These are phyloP conservation scores for Eueremaeus valkanovi DNA, from an alignment of 2,888 invertebrate genomes.

Conservation along the genomic window DNA sequence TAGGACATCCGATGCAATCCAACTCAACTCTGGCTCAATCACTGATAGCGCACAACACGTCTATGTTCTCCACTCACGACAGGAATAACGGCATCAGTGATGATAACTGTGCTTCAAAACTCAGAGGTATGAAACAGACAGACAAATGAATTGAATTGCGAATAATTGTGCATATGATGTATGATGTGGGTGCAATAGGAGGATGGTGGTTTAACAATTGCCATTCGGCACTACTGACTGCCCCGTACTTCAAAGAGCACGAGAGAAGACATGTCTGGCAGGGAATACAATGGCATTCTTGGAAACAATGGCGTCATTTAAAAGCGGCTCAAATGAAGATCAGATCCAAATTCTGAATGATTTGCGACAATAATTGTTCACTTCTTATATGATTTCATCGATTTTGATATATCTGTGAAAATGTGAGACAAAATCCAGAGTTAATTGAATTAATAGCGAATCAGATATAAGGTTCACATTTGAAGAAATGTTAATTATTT, in stretches of 20 bases:
- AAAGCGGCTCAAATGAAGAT: conserved; percentile 58
- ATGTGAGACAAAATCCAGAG: too few species aligned
- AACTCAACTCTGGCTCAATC: conserved; percentile 58
- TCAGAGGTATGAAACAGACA: background rate
- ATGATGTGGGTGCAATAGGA: too few species aligned
- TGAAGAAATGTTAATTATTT: too few species aligned
- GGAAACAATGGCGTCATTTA: conserved; percentile 60
- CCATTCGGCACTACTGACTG: conserved; percentile 44
- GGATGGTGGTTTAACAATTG: conserved; percentile 64
- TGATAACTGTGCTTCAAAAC: conserved; percentile 57
- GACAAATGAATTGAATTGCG: too few species aligned
- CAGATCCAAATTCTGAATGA: conserved; percentile 49
- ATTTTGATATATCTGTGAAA: too few species aligned
- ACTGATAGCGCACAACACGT: conserved; percentile 57
- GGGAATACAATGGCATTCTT: conserved; percentile 61
- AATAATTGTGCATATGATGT: too few species aligned
- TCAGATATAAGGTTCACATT: too few species aligned
- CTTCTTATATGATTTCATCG: too few species aligned
- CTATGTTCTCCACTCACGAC: conserved; percentile 57
- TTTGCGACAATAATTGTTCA: background rate
- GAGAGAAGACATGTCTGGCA: conserved; percentile 47
- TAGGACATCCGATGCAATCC: background rate
- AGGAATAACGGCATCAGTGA: conserved; percentile 55
- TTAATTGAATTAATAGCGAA: too few species aligned
- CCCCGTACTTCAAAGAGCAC: conserved; percentile 38